Evolutionary conservation across 2,888 invertebrate species (phyloP).

Genomic region (Drosophila sordidapex): DNA sequence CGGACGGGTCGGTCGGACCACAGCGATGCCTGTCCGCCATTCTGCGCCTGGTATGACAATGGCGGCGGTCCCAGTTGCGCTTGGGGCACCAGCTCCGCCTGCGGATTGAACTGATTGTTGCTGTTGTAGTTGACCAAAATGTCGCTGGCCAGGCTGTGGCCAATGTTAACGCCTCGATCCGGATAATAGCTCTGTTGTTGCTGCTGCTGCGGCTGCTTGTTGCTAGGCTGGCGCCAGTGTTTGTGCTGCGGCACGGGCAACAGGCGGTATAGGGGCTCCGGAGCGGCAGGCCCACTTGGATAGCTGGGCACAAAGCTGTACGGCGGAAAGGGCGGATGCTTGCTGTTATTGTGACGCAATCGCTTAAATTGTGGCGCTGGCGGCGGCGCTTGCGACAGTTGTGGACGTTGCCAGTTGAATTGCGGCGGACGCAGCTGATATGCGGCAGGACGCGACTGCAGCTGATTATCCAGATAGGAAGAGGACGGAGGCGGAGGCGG

Average conservation of each 20-base stretch:
- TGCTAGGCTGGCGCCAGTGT: slow-evolving; percentile 56
- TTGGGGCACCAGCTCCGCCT: slow-evolving; percentile 79
- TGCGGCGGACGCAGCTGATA: slow-evolving; percentile 72
- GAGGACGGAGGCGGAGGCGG: slow-evolving; percentile 46
- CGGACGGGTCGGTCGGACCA: slow-evolving; percentile 69
- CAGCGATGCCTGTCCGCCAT: slow-evolving; percentile 49
- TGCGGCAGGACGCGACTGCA: slow-evolving; percentile 44
- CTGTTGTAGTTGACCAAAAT: slow-evolving; percentile 87
- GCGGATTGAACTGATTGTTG: slow-evolving; percentile 87
- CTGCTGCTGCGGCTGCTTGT: slow-evolving; percentile 86
- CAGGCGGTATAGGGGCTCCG: slow-evolving; percentile 59
- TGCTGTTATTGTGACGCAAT: slow-evolving; percentile 48
- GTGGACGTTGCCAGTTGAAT: slow-evolving; percentile 61
- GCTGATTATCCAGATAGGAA: slow-evolving; percentile 57
- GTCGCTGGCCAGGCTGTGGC: slow-evolving; percentile 68
- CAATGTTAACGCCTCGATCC: slow-evolving; percentile 86
- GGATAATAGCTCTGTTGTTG: slow-evolving; percentile 86
- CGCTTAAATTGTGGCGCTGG: slow-evolving; percentile 58
- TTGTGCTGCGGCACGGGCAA: slow-evolving; percentile 62
- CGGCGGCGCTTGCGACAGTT: slow-evolving; percentile 53
- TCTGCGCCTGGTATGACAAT: slow-evolving; percentile 71
- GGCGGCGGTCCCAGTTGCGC: slow-evolving; percentile 70
- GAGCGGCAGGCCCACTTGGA: slow-evolving; percentile 51
- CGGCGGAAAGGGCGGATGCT: slow-evolving; percentile 61
- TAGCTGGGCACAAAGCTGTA: slow-evolving; percentile 65